Base-by-base conservation (phyloP, 2,113 vertebrate species). In the Tetraodon nigroviridis region DNA sequence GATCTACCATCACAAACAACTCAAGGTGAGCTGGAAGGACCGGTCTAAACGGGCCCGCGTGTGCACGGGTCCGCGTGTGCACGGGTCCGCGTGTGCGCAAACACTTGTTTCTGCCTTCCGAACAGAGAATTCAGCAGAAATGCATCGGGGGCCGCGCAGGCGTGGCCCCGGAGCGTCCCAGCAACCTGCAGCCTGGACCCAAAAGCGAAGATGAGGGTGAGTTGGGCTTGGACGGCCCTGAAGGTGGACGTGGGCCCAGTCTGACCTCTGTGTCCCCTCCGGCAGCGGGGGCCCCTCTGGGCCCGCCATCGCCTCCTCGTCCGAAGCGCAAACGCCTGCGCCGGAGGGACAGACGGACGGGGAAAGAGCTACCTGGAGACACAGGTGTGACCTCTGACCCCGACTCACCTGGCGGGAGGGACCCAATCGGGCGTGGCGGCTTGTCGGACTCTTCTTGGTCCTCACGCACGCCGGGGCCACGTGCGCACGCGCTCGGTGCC, bases 1-100 rank as follows among this genome's bases (percentile, higher is more conserved):
- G 82, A 95, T 95, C 47, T 95, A 95, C 81, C 90, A 94, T 53
- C 91, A 98, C 61, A 88, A 98, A 79, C 92, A 94, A 74, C 89
- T 93, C 56, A 93, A 95, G 91, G 95, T 96, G 74, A 88, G n/a
- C 19, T 4, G 3, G 3, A 37, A 37, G 32, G 10, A 37, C 8
- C 32, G 2, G 29, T 24, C 3, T 24, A 24, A 24, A n/a, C n/a
- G n/a, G n/a, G n/a, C n/a, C n/a, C 7, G 42, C 16, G 11, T 13
- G 42, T 44, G 42, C 42, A 44, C 42, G 5, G 16, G 42, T n/a
- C n/a, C n/a, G n/a, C n/a, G n/a, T n/a, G n/a, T n/a, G n/a, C n/a
- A n/a, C 24, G 2, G 24, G 24, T 27, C 24, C 7, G 2, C 40
- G 16, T 58, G 21, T 16, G 14, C 22, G 37, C 18, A 40, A 53